phyloP scores from a whole-genome alignment of 2,797 vertebrate species.

The Eulemur mongoz region DNA sequence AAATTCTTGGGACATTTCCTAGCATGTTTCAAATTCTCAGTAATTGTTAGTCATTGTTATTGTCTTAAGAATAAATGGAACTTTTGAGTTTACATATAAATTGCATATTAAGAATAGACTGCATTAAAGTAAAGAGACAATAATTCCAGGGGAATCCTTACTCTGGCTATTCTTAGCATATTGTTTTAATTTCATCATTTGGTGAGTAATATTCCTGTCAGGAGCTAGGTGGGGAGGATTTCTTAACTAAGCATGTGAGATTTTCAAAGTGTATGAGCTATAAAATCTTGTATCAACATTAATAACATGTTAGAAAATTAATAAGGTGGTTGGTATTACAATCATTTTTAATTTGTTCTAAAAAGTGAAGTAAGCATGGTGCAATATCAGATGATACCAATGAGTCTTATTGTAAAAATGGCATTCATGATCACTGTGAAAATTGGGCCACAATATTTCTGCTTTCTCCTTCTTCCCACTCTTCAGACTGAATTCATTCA shows the following conservation, averaged over 20 bases:
- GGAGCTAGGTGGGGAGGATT: background rate
- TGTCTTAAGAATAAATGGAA: background rate
- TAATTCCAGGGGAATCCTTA: constrained; percentile 21
- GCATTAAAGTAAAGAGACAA: constrained; percentile 10
- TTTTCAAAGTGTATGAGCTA: background rate
- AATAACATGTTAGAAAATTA: constrained; percentile 43
- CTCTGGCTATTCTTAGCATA: background rate
- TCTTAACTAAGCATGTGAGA: constrained; percentile 19
- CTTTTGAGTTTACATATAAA: constrained; percentile 23
- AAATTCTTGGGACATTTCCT: background rate
- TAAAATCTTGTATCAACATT: background rate
- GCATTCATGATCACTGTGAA: background rate
- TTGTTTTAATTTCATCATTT: constrained; percentile 20
- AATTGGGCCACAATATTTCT: background rate
- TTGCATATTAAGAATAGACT: background rate
- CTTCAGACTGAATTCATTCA: background rate
- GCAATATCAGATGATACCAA: background rate
- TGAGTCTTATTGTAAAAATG: background rate
- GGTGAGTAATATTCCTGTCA: background rate
- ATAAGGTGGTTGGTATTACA: background rate
- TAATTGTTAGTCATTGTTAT: constrained; percentile 46
- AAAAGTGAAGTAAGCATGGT: background rate
- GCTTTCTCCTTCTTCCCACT: background rate
- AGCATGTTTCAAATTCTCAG: background rate
- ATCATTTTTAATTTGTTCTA: constrained; percentile 7